phyloP scores from a whole-genome alignment of 2,113 vertebrate species.

The Nothobranchius furzeri region DNA sequence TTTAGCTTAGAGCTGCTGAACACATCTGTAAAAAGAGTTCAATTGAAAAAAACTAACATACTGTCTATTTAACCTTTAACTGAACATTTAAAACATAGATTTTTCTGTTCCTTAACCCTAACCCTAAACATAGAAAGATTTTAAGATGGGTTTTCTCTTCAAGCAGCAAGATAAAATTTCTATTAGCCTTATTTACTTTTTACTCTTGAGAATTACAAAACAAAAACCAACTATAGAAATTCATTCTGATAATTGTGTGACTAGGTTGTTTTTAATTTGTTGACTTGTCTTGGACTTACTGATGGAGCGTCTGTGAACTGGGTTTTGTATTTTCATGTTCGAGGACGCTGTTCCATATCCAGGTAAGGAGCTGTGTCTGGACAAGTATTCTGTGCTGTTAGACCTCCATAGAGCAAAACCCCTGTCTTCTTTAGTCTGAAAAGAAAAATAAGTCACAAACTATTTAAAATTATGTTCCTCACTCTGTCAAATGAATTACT shows the following conservation, averaged over 20 bases:
- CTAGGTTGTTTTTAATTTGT: neutral
- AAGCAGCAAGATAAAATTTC: no score
- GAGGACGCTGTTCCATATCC: slow-evolving; percentile 30
- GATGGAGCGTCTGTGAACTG: slow-evolving; percentile 54
- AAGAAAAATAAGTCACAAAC: neutral
- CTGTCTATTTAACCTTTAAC: no score
- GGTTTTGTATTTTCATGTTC: slow-evolving; percentile 38
- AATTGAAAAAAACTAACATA: neutral
- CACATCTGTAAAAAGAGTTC: slow-evolving; percentile 36
- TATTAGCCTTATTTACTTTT: no score
- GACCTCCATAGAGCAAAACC: slow-evolving; percentile 40
- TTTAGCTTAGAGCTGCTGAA: slow-evolving; percentile 60
- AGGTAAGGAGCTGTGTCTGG: slow-evolving; percentile 51
- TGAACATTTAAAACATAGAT: no score
- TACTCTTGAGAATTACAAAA: no score
- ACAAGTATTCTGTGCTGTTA: slow-evolving; percentile 52
- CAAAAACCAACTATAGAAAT: no score
- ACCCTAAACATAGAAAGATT: no score
- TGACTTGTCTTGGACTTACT: slow-evolving; percentile 32
- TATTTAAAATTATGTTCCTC: neutral
- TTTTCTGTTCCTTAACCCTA: no score
- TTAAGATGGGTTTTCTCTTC: no score
- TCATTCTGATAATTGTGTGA: neutral
- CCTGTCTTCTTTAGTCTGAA: slow-evolving; percentile 37
- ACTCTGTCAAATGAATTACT: neutral